Conservation (phyloP, 2,113 vertebrate species). For the Neolamprologus toae region DNA sequence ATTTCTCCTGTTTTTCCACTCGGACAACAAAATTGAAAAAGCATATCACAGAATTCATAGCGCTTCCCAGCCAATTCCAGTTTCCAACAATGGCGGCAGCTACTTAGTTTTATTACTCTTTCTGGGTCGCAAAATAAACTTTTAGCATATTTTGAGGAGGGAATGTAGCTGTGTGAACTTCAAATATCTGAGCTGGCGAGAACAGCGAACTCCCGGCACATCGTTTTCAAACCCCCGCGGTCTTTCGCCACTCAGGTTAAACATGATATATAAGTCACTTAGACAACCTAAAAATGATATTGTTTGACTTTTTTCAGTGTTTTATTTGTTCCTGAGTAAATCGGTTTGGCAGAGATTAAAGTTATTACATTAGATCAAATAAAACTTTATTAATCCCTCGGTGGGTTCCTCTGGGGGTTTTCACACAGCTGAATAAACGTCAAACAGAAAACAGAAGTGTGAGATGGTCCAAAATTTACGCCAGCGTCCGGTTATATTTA, state of each 20-base stretch:
- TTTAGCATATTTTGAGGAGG: neutral
- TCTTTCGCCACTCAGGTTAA: neutral
- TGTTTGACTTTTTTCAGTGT: neutral
- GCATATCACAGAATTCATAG: neutral
- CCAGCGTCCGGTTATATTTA: fast-evolving
- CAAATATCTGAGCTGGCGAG: neutral
- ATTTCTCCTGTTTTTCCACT: neutral
- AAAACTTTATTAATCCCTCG: fast-evolving
- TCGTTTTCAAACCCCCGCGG: fast-evolving
- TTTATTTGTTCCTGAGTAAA: fast-evolving
- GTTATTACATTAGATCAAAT: neutral
- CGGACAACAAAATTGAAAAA: neutral
- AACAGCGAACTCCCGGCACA: neutral
- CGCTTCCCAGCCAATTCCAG: neutral
- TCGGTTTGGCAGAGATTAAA: fast-evolving
- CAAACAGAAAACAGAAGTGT: neutral
- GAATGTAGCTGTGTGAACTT: neutral
- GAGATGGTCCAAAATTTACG: neutral
- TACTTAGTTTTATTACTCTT: neutral
- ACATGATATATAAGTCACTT: neutral
- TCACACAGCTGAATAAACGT: neutral
- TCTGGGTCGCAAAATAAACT: neutral
- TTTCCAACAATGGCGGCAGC: neutral
- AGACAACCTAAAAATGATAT: fast-evolving
- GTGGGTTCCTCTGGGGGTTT: fast-evolving